Evolutionary conservation across 2,797 vertebrate genomes (phyloP).

Genomic region (Coracias cyanogaster): DNA sequence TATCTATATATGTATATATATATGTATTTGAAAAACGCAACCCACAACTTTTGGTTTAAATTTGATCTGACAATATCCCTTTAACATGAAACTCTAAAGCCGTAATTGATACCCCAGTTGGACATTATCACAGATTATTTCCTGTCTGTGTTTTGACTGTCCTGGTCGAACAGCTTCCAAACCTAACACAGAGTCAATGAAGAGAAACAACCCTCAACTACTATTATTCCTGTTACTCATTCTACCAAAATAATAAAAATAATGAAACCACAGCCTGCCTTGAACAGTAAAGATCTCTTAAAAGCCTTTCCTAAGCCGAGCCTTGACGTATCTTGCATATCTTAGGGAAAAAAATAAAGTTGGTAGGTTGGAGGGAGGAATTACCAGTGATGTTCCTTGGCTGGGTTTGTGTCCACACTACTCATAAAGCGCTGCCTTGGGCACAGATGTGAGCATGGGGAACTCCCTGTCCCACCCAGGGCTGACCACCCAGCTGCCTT

Average conservation of each 20-base stretch:
- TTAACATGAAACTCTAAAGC: constrained; percentile 67
- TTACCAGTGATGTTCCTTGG: constrained; percentile 25
- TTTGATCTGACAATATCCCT: constrained; percentile 69
- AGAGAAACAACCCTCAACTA: constrained; percentile 76
- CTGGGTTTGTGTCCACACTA: background rate
- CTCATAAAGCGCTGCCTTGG: background rate
- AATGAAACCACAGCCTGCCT: constrained; percentile 72
- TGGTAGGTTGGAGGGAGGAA: background rate
- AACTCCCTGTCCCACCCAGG: background rate
- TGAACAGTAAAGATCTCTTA: constrained; percentile 51
- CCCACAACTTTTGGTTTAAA: constrained; percentile 62
- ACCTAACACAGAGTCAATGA: constrained; percentile 72
- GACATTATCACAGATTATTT: constrained; percentile 76
- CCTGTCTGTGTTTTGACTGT: constrained; percentile 81
- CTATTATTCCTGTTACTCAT: constrained; percentile 75
- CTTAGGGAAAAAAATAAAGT: constrained; percentile 8
- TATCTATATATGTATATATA: constrained; percentile 15
- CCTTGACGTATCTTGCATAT: constrained; percentile 31
- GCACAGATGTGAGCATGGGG: background rate
- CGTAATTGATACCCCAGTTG: constrained; percentile 73
- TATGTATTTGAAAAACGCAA: background rate
- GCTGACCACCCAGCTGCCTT: background rate
- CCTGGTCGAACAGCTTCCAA: constrained; percentile 76
- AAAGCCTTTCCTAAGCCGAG: constrained; percentile 30
- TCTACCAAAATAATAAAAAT: constrained; percentile 76